Evolutionary conservation across 2,113 vertebrate genomes (phyloP), one percentile per base, ranked within the genome.

Genomic region (Hydropotes inermis): DNA sequence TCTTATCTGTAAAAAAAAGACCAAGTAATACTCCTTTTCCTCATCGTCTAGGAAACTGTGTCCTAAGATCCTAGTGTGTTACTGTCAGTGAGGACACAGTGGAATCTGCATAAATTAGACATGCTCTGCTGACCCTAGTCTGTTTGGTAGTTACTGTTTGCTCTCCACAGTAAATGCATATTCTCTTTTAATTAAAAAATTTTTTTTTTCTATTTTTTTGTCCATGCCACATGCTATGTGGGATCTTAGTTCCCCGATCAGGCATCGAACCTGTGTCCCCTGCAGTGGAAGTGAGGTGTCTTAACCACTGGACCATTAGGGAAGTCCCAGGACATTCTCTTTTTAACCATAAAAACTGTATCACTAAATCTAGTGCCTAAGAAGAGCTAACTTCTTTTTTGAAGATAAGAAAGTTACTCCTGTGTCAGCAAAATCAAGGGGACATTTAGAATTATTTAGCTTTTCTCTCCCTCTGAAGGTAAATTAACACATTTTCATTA

Each of bases 401-500:
- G 79, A 67, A 84, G 92, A 91, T 88, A 93, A 96, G 74, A 81
- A 30, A 89, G 43, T 39, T 39, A 83, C 39, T 52, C 17, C 36
- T 33, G 23, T 17, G 9, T 45, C 70, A 84, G 25, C 60, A 54
- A 67, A 89, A 85, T 85, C 39, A 86, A 78, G 76, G 4, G n/a
- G 67, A 81, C 47, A 52, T 30, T 64, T 12, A 84, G 10, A 85
- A 52, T 85, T 47, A 92, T 15, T n/a, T 70, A n/a, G 16, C 11
- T 79, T 81, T 89, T 16, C 54, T 23, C 13, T 16, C 3, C 14
- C 36, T 54, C 67, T 79, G 21, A 87, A 74, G 67, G 23, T 78
- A 52, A 97, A 97, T 36, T 55, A 86, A 82, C 58, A 55, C 2
- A 76, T 76, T 94, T 95, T 89, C 61, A 94, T 33, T 64, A 30